Conservation (phyloP, 2,113 vertebrate species). For the Agapornis roseicollis region DNA sequence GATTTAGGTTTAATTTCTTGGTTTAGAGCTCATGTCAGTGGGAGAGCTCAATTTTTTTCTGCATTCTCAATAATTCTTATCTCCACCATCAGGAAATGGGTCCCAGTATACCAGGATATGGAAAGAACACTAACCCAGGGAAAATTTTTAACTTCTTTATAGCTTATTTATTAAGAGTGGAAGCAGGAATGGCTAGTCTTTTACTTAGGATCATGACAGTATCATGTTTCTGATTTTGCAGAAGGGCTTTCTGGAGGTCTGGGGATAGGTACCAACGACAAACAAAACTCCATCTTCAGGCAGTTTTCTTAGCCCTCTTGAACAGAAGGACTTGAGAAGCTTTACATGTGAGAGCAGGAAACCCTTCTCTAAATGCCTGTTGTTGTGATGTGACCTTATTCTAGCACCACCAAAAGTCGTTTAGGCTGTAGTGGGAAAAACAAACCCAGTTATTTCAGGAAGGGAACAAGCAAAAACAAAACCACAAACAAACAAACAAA, state of each 20-base stretch:
- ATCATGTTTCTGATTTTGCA: neutral
- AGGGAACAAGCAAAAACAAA: neutral
- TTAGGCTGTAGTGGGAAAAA: neutral
- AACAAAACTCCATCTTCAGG: neutral
- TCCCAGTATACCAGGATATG: neutral
- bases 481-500: neutral
- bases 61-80: neutral
- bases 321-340: neutral
- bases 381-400: neutral
- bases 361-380: neutral
- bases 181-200: neutral
- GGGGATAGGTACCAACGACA: neutral
- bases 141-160: neutral
- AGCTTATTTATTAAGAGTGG: neutral
- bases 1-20: slow-evolving; percentile 40
- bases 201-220: neutral
- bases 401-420: neutral
- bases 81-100: neutral
- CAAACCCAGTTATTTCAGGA: neutral
- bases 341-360: neutral
- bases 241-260: neutral
- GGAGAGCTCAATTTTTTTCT: neutral
- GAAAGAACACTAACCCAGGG: neutral
- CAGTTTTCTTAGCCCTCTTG: neutral
- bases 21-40: slow-evolving; percentile 21